Evolutionary conservation across 1,140 invertebrate genomes (phyloP), one percentile per base, ranked within the genome.

Genomic region (Lineus longissimus): DNA sequence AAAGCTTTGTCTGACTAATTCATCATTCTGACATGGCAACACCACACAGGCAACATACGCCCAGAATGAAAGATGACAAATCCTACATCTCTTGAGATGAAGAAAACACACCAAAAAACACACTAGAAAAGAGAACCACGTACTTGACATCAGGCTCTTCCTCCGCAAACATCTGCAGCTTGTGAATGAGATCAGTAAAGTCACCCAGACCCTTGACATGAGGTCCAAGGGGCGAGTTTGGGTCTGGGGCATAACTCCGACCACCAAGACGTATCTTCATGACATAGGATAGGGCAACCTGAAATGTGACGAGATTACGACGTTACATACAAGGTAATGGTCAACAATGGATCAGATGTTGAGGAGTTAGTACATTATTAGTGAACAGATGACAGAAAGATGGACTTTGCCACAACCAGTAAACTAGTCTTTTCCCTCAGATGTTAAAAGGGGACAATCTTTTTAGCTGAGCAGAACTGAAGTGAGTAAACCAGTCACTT

Each of bases 211-310:
- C 76, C 65, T 81, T 81, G 2, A 79, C 70, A 66, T 79, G 70
- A 17, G 63, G 59, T 17, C 65, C 41, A 40, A 82, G 64, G 2
- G 76, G 71, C 59, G 65, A 70, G 30, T 71, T 62, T 13, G 62
- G 55, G 43, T 74, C 66, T 15, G 81, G 79, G n/a, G 77, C 76
- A 72, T 82, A 81, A 13, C 79, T 78, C 61, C 74, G 75, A 19
- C 80, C 80, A 15, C 81, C 81, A 6, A 82, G 63, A 25, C 78
- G 63, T 17, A 80, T 63, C 43, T 67, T 70, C 66, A 76, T 70
- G 0, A 81, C 73, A 54, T 73, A 80, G 0, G 81, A 82, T 15
- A 73, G 45, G 27, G 72, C 70, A 17, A 70, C 76, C 78, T 80
- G 61, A 0, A 71, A 72, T 47, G 17, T 51, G 2, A 2, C n/a